A percentile compares a stretch with the other conserved stretches of the same genome.
phyloP scores from a whole-genome alignment of 2,888 invertebrate genomes.

The Tryphoninae sp. region DNA sequence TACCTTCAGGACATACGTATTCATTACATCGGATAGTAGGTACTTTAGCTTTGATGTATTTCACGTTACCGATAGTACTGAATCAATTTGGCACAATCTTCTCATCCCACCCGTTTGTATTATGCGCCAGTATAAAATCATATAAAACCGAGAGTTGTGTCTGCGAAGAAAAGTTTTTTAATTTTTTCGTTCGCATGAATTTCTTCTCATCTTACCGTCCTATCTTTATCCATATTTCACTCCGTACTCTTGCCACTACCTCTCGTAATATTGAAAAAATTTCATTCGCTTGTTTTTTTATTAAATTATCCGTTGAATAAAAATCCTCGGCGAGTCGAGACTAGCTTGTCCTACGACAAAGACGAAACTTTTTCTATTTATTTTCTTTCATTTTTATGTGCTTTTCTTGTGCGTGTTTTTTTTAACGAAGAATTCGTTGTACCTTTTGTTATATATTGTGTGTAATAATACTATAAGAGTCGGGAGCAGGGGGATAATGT shows the following conservation, averaged over 20 bases:
- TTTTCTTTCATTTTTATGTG: neutral
- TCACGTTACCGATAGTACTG: neutral
- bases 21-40: neutral
- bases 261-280: slow-evolving; percentile 53
- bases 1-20: neutral
- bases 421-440: slow-evolving; percentile 41
- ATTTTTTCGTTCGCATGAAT: slow-evolving; percentile 18
- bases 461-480: slow-evolving; percentile 31
- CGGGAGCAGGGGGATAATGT: slow-evolving; percentile 5
- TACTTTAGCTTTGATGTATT: neutral
- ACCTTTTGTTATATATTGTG: slow-evolving; percentile 22
- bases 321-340: slow-evolving; percentile 24
- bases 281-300: slow-evolving; percentile 44
- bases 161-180: neutral
- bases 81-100: slow-evolving; percentile 2
- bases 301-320: slow-evolving; percentile 56
- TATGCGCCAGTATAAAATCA: neutral
- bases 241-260: slow-evolving; percentile 32
- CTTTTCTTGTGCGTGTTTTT: slow-evolving; percentile 16
- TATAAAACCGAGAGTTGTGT: slow-evolving; percentile 4
- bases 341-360: slow-evolving; percentile 42
- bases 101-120: neutral
- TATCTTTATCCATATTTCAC: slow-evolving; percentile 18
- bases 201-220: slow-evolving; percentile 2
- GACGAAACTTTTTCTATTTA: slow-evolving; percentile 48